These are phyloP conservation scores for Poecilia latipinna DNA, from an alignment of 2,113 vertebrate genomes.

Conservation along the genomic window DNA sequence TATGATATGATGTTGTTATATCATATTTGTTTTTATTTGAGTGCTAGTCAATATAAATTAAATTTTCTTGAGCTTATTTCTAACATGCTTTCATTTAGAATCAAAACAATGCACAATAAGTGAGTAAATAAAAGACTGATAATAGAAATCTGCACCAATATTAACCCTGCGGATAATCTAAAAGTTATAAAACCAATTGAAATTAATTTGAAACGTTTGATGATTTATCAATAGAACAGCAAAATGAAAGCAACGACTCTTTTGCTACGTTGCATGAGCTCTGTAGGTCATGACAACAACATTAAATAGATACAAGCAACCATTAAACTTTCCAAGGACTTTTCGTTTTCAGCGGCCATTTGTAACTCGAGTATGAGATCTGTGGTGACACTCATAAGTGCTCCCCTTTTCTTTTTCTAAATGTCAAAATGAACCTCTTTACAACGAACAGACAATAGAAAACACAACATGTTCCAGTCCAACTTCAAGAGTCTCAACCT, in stretches of 20 bases:
- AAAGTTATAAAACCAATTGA: not conserved
- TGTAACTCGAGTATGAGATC: not conserved
- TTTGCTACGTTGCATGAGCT: not conserved
- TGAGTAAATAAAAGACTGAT: not conserved
- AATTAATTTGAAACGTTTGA: not conserved
- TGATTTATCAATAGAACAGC: too few species aligned
- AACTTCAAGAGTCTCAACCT: not conserved
- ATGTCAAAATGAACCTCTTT: conserved; percentile 17
- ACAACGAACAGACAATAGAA: not conserved
- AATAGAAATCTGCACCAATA: not conserved
- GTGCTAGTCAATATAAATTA: too few species aligned
- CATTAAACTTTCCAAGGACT: conserved; percentile 7
- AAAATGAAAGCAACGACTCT: not conserved
- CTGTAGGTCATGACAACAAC: not conserved
- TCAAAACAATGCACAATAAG: not conserved
- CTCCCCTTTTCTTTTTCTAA: not conserved
- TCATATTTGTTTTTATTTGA: too few species aligned
- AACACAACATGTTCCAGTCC: conserved; percentile 1
- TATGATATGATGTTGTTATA: too few species aligned
- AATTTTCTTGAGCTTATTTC: not conserved
- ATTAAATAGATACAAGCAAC: not conserved
- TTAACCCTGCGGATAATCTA: not conserved
- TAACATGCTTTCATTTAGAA: not conserved
- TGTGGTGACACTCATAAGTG: conserved; percentile 6
- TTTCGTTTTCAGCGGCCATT: not conserved